Evolutionary conservation across 2,113 vertebrate species (phyloP).

Genomic region (Laticauda laticaudata): DNA sequence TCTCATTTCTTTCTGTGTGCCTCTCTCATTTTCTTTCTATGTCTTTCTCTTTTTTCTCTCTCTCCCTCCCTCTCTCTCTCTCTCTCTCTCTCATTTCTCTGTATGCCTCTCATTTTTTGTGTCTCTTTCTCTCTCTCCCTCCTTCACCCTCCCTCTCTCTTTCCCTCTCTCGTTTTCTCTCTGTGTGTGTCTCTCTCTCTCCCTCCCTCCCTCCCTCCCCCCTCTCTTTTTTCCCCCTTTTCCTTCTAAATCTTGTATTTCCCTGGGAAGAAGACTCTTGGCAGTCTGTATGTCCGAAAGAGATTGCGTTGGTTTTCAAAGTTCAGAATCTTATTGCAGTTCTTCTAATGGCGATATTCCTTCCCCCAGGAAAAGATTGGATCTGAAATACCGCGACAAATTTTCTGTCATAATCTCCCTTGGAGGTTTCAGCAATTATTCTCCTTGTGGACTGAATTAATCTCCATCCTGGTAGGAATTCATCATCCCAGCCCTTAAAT

Average conservation of each 20-base stretch:
- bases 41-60: too few relatives aligned
- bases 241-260: not conserved
- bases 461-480: not conserved
- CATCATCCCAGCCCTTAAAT: not conserved
- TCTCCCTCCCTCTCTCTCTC: too few relatives aligned
- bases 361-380: not conserved
- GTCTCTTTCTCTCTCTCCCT: too few relatives aligned
- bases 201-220: too few relatives aligned
- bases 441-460: constrained; percentile 3
- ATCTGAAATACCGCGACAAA: constrained; percentile 1
- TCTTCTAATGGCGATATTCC: not conserved
- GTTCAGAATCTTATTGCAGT: not conserved
- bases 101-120: fast-evolving
- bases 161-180: not conserved
- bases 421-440: not conserved
- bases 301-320: not conserved
- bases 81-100: not conserved
- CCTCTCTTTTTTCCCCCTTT: not conserved
- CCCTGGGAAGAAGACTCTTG: not conserved
- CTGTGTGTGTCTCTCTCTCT: not conserved
- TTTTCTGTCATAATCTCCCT: constrained; percentile 6
- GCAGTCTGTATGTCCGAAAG: not conserved
- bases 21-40: fast-evolving
- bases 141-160: fast-evolving
- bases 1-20: not conserved